Evolutionary conservation across 2,113 vertebrate genomes (phyloP), one percentile per base, ranked within the genome.

Genomic region (Leucopternis melanops): DNA sequence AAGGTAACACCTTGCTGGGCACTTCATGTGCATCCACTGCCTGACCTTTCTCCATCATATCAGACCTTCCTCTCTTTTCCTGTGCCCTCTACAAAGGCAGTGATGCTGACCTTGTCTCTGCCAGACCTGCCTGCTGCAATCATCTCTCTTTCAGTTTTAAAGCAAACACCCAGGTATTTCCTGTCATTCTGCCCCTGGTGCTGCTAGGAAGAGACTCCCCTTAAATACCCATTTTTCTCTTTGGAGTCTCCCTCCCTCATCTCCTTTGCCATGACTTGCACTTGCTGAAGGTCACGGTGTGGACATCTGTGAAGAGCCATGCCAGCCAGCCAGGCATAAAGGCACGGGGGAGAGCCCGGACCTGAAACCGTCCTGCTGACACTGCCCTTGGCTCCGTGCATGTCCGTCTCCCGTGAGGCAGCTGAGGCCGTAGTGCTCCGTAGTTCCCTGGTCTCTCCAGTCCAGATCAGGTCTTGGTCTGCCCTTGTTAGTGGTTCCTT

Each of bases 341-440:
- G 5, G n/a, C 38, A 12, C 0, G 1, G 16, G 9, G 3, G 2
- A 50, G 29, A 38, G 4, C 11, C 9, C 1, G 1, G 65, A 74
- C 27, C 20, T 47, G 25, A 50, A 61, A 47, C 10, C 13, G 19
- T 45, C 19, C 29, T 8, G 2, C 12, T 69, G 20, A 40, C 4
- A 3, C 25, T 45, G 27, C 11, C 19, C 19, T 88, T 45, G 29
- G 4, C 22, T 50, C 55, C 1, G 0, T 61, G 16, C 9, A 14
- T 18, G 7, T 16, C 40, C 9, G 19, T 4, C 7, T 47, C 13
- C 34, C 17, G 19, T 9, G 19, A 32, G 8, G 23, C 10, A 55
- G 5, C 13, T 26, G 65, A 12, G 26, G 12, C 5, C 1, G 0
- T 0, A 0, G 13, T 32, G 10, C 8, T 26, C 23, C 21, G 5